Conservation (phyloP, 2,113 vertebrate genomes). For the Elephas maximus region DNA sequence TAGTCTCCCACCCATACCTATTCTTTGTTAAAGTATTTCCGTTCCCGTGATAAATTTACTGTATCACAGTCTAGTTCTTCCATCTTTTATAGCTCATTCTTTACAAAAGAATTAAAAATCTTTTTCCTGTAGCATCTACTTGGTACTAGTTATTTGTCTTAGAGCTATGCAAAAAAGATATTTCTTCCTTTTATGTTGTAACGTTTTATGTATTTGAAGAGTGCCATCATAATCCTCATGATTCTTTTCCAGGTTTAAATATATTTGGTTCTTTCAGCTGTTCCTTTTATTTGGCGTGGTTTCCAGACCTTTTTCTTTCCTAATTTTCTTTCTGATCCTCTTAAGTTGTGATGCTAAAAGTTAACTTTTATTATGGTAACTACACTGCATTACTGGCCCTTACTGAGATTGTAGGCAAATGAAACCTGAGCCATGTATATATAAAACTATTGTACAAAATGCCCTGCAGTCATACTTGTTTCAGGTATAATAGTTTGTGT, state of each 20-base stretch:
- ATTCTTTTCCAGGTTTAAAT: neutral
- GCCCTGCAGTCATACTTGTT: neutral
- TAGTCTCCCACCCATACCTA: neutral
- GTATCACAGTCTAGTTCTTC: neutral
- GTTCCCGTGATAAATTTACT: constrained; percentile 4
- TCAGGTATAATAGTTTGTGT: neutral
- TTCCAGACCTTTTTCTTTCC: constrained; percentile 45
- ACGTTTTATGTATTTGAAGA: neutral
- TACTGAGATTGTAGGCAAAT: neutral
- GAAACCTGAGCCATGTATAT: neutral
- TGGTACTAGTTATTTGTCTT: constrained; percentile 41
- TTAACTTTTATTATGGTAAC: constrained; percentile 30
- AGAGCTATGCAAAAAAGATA: neutral
- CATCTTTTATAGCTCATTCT: neutral
- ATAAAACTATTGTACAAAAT: neutral
- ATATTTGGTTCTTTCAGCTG: neutral
- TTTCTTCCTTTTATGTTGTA: constrained; percentile 1
- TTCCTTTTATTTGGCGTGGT: constrained; percentile 11
- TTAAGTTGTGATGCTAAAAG: constrained; percentile 29
- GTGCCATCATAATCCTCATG: neutral
- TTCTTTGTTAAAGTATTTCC: constrained; percentile 49
- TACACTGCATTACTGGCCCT: neutral
- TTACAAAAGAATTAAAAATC: neutral
- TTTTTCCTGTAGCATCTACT: neutral
- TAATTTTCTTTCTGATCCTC: constrained; percentile 38